These are phyloP conservation scores for Scomber colias DNA, from an alignment of 2,113 vertebrate species.

Conservation along the genomic window DNA sequence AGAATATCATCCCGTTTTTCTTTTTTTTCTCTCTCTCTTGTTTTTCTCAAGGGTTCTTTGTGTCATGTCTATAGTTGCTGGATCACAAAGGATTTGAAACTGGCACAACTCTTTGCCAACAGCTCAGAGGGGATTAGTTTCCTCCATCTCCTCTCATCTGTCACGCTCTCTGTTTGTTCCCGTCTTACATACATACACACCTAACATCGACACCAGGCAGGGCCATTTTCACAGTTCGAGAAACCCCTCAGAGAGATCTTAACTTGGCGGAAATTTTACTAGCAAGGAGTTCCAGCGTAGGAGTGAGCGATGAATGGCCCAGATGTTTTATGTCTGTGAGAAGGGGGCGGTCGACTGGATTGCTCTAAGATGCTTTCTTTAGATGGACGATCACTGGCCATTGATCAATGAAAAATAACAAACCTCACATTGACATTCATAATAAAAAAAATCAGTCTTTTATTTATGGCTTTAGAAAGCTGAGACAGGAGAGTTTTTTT, in stretches of 20 bases:
- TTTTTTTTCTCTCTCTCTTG: not conserved
- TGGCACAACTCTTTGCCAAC: conserved; percentile 23
- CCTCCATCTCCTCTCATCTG: conserved; percentile 25
- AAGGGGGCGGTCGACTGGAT: not conserved
- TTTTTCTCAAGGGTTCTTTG: conserved; percentile 8
- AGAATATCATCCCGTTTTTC: not conserved
- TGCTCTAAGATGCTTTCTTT: not conserved
- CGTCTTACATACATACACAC: conserved; percentile 21
- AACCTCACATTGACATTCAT: no score
- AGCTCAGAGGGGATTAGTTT: conserved; percentile 30
- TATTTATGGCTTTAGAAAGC: no score
- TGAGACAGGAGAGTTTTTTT: no score
- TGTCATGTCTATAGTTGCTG: conserved; percentile 7
- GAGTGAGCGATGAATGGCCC: conserved; percentile 34
- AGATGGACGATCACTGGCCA: no score
- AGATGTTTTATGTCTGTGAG: conserved; percentile 44
- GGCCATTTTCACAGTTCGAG: conserved; percentile 15
- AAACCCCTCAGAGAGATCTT: conserved; percentile 13
- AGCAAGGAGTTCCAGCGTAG: conserved; percentile 1
- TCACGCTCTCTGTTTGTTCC: not conserved
- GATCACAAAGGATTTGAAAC: conserved; percentile 33
- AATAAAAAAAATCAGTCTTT: no score
- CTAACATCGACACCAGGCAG: conserved; percentile 4
- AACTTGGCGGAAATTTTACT: not conserved
- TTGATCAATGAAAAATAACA: no score